Conservation (phyloP, 2,113 vertebrate genomes). For the Cyphomyrus discorhynchus region DNA sequence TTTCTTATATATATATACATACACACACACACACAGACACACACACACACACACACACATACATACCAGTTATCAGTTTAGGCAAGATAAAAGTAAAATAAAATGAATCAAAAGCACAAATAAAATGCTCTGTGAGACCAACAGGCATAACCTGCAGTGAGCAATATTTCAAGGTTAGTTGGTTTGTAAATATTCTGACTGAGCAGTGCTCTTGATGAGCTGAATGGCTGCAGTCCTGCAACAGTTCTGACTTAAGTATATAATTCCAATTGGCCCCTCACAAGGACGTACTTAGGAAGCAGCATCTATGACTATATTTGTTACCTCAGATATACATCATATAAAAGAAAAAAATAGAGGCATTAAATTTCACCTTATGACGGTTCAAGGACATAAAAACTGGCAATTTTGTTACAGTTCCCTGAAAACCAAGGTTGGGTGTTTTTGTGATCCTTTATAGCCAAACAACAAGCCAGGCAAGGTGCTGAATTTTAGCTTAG, state of each 20-base stretch:
- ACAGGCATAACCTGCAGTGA: not conserved
- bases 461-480: conserved; percentile 47
- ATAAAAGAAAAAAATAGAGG: not conserved
- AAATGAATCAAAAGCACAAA: not conserved
- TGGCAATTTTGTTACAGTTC: conserved; percentile 62
- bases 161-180: not conserved
- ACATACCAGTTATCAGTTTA: not conserved
- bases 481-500: conserved; percentile 58
- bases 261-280: not conserved
- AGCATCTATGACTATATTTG: not conserved
- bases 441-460: conserved; percentile 37
- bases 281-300: not conserved
- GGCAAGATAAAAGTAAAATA: not conserved
- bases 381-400: conserved; percentile 61
- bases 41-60: not conserved
- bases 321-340: not conserved
- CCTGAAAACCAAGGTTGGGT: conserved; percentile 52
- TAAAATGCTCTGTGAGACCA: not conserved
- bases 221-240: not conserved
- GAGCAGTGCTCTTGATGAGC: not conserved
- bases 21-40: not conserved
- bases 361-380: conserved; percentile 56
- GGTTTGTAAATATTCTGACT: not conserved
- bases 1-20: too few relatives aligned
- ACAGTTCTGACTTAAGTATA: not conserved